These are phyloP conservation scores for Peucedramus taeniatus DNA, from an alignment of 2,113 vertebrate genomes.

Conservation along the genomic window DNA sequence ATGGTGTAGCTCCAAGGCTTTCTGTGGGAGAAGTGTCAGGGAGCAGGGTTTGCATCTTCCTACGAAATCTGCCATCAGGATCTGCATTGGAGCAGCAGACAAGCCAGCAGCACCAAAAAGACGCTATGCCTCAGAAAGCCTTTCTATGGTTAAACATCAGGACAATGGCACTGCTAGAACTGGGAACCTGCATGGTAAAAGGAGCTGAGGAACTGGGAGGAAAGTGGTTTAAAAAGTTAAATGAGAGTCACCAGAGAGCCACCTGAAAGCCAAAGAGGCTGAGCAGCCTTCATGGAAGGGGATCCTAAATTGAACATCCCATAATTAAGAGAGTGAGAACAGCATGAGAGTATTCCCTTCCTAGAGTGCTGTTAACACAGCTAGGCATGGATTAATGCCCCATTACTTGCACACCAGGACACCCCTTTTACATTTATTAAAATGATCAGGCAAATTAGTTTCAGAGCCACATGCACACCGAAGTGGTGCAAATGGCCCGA, in stretches of 20 bases:
- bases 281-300: background rate
- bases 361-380: slow-evolving; percentile 33
- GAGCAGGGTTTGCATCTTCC: background rate
- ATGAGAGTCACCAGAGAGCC: background rate
- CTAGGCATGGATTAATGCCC: slow-evolving; percentile 29
- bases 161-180: background rate
- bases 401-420: slow-evolving; percentile 15
- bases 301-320: background rate
- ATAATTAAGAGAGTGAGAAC: background rate
- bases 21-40: background rate
- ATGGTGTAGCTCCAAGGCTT: background rate
- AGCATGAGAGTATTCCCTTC: background rate
- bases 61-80: background rate
- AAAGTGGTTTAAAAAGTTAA: background rate
- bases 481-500: rapidly evolving
- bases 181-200: background rate
- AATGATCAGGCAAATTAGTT: slow-evolving; percentile 21
- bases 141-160: background rate
- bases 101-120: background rate
- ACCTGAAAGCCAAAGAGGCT: background rate
- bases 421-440: slow-evolving; percentile 25
- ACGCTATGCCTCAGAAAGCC: background rate
- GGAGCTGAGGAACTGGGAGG: background rate
- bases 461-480: rapidly evolving
- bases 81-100: background rate